These are phyloP conservation scores for Cephus nigrinus DNA, from an alignment of 2,888 invertebrate species.

Conservation along the genomic window DNA sequence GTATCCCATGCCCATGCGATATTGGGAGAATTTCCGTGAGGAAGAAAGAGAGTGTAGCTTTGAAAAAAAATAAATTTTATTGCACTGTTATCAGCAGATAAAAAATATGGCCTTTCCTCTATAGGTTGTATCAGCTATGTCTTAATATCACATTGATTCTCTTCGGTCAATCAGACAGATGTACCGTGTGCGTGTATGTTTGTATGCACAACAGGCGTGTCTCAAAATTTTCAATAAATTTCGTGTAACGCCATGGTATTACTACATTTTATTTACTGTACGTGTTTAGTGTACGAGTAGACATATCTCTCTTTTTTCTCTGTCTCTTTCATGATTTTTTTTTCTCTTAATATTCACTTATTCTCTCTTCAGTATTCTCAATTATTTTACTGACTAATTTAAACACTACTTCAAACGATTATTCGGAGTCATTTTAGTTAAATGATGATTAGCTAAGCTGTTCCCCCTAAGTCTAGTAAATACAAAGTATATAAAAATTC, in stretches of 20 bases:
- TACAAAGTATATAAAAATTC: slow-evolving; percentile 3
- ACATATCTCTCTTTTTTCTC: slow-evolving; percentile 19
- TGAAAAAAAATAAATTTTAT: slow-evolving; percentile 39
- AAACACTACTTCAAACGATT: neutral
- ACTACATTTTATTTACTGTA: neutral
- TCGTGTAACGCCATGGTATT: neutral
- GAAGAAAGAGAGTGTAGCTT: slow-evolving; percentile 43
- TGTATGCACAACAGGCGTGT: neutral
- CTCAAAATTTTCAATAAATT: neutral
- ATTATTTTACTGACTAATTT: neutral
- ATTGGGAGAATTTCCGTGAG: slow-evolving; percentile 34
- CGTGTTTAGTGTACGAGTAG: neutral
- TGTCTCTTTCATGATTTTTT: slow-evolving; percentile 19
- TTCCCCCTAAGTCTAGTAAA: neutral
- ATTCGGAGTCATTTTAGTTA: neutral
- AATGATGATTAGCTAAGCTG: neutral
- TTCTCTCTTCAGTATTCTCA: neutral
- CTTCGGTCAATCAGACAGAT: slow-evolving; percentile 1
- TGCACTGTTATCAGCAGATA: slow-evolving; percentile 38
- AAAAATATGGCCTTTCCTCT: slow-evolving; percentile 40
- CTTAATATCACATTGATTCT: slow-evolving; percentile 41
- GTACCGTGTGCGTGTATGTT: neutral
- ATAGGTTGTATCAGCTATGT: slow-evolving; percentile 17
- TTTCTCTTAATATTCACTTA: neutral
- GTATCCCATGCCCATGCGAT: slow-evolving; percentile 5